Evolutionary conservation across 1,140 invertebrate species (phyloP).

Genomic region (Nephotettix cincticeps): DNA sequence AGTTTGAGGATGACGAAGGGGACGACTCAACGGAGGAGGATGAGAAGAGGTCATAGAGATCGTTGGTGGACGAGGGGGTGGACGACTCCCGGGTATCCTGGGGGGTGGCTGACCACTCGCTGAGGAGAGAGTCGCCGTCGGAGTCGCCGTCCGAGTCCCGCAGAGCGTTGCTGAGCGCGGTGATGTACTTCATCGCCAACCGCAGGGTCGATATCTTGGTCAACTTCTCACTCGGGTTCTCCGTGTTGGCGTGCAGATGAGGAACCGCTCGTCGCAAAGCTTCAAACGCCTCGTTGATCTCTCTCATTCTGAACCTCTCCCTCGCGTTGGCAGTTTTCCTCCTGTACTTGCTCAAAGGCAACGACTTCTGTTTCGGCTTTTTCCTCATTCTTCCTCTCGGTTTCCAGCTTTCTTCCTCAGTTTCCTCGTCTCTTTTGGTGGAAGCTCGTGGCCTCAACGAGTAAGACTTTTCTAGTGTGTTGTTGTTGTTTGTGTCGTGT

Average conservation of each 20-base stretch:
- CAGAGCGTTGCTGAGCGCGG: conserved; percentile 50
- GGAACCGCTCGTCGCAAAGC: conserved; percentile 71
- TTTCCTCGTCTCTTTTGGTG: not conserved
- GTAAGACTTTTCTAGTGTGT: conserved; percentile 18
- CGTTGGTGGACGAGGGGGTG: not conserved
- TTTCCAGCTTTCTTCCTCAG: conserved; percentile 14
- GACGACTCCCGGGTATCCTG: conserved; percentile 5
- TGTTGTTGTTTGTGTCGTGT: conserved; percentile 17
- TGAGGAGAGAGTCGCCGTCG: conserved; percentile 34
- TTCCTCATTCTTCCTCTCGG: conserved; percentile 10
- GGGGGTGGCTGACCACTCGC: conserved; percentile 27
- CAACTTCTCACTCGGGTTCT: conserved; percentile 51
- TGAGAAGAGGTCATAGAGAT: conserved; percentile 14
- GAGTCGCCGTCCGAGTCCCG: conserved; percentile 26
- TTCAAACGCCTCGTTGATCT: conserved; percentile 85
- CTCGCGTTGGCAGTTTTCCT: conserved; percentile 84
- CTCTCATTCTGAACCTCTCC: conserved; percentile 78
- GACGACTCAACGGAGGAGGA: conserved; percentile 6
- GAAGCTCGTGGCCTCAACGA: conserved; percentile 19
- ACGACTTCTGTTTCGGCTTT: conserved; percentile 64
- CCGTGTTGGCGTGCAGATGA: not conserved
- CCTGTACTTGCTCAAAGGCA: conserved; percentile 83
- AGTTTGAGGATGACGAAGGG: not conserved
- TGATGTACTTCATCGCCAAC: conserved; percentile 65
- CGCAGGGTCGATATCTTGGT: conserved; percentile 64